Conservation (phyloP, 2,797 vertebrate genomes). For the Jordanella pulchra region DNA sequence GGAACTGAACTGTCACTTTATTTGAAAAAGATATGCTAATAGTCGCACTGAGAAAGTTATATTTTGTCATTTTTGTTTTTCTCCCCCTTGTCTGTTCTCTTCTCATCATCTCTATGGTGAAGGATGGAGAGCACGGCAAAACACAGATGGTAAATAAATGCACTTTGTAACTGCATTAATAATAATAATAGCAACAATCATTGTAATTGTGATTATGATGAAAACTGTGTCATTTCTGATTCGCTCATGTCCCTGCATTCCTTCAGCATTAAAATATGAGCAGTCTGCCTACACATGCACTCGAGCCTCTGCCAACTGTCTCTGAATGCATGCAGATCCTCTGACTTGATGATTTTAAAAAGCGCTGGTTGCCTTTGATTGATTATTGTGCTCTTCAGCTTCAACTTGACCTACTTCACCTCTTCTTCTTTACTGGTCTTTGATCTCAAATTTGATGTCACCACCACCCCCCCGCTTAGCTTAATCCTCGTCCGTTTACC, state of each 20-base stretch:
- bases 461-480: conserved; percentile 15
- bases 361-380: conserved; percentile 44
- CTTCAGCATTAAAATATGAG: conserved; percentile 45
- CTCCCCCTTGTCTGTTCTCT: conserved; percentile 70
- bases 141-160: conserved; percentile 85
- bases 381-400: conserved; percentile 44
- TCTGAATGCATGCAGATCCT: conserved; percentile 63
- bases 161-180: conserved; percentile 67
- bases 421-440: conserved; percentile 25
- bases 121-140: conserved; percentile 87
- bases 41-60: conserved; percentile 56
- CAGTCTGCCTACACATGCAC: conserved; percentile 40
- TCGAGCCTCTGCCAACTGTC: conserved; percentile 41
- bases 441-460: conserved; percentile 27
- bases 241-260: conserved; percentile 51
- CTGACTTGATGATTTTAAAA: conserved; percentile 50
- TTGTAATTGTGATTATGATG: conserved; percentile 48
- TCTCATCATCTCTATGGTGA: conserved; percentile 79
- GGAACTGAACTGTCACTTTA: conserved; percentile 32
- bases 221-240: conserved; percentile 51
- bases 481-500: conserved; percentile 33
- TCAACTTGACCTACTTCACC: conserved; percentile 36
- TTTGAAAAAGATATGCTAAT: conserved; percentile 43
- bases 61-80: conserved; percentile 76
- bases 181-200: conserved; percentile 37